Base-by-base conservation (phyloP, 2,113 vertebrate species). In the Hucho hucho region DNA sequence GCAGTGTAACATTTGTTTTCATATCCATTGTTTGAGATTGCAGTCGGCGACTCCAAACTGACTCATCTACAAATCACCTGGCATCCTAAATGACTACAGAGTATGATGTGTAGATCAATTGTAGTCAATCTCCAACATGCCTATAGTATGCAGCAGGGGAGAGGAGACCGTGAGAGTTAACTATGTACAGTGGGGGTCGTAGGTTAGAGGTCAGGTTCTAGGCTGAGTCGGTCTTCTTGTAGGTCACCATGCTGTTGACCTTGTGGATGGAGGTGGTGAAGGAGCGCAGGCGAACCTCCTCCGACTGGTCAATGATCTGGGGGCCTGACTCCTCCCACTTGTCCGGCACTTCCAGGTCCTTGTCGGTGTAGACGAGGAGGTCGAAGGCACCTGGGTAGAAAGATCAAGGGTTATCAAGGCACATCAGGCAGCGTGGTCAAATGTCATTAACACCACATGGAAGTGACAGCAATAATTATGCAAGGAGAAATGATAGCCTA, bases 311-410 rank as follows among this genome's bases (percentile, higher is more conserved):
- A 26, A 98, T 95, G 65, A 96, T 96, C 74, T 98, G 95, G 0
- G 97, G 97, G 2, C 96, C 96, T 0, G 96, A 99, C 83, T 97
- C 97, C 65, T 98, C 97, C 97, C 97, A 99, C 86, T 97, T 97
- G 0, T 96, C 96, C 14, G 97, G 97, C 37, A 98, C 95, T 70
- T 85, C 90, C 83, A 97, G 72, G 64, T 98, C 95, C 88, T 98
- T 98, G 85, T 98, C 97, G 0, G 97, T 98, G 81, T 98, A 98
- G 79, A 99, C 94, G 69, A 98, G 94, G 69, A 99, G 93, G 88
- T 99, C 97, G 79, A 99, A 99, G 1, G 97, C 94, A 93, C 97
- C 97, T 99, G 56, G 6, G 73, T n/a, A 28, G 28, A 29, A 1
- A 25, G 28, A 16, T 56, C 20, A 29, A 1, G 9, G 29, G 28